A percentile compares a stretch with the other conserved stretches of the same genome.
These are phyloP conservation scores for Psilopsiagon aymara DNA, from an alignment of 2,113 vertebrate species.

Conservation along the genomic window DNA sequence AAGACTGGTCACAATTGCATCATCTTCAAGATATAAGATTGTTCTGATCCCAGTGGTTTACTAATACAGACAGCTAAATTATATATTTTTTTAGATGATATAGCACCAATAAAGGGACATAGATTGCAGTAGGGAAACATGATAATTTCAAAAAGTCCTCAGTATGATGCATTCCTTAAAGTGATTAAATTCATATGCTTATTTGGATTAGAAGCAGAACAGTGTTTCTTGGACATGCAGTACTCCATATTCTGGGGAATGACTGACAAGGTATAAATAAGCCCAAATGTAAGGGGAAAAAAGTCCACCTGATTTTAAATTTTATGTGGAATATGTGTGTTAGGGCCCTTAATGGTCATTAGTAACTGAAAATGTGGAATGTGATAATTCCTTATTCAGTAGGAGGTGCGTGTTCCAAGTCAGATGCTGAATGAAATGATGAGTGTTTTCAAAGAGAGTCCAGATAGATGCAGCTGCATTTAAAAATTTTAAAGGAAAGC, in stretches of 20 bases:
- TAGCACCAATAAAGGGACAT: not conserved
- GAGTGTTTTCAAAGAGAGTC: not conserved
- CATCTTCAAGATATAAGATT: not conserved
- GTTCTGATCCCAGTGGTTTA: not conserved
- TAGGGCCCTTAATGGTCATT: not conserved
- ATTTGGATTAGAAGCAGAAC: not conserved
- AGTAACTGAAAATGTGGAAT: not conserved
- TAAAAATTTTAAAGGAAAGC: conserved; percentile 50
- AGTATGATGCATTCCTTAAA: not conserved
- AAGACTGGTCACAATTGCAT: not conserved
- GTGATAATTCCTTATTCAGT: not conserved
- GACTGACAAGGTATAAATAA: not conserved
- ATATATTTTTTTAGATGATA: not conserved
- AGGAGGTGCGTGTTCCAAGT: not conserved
- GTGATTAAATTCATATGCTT: not conserved
- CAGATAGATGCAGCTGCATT: not conserved
- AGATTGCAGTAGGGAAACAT: not conserved
- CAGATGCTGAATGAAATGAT: conserved; percentile 33
- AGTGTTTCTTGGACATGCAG: not conserved
- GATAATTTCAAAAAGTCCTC: not conserved
- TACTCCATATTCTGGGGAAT: not conserved
- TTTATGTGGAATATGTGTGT: not conserved
- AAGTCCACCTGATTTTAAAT: not conserved
- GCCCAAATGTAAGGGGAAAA: not conserved
- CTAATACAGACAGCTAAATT: not conserved